Conservation (phyloP, 1,140 invertebrate species). For the Bombus pyrosoma region DNA sequence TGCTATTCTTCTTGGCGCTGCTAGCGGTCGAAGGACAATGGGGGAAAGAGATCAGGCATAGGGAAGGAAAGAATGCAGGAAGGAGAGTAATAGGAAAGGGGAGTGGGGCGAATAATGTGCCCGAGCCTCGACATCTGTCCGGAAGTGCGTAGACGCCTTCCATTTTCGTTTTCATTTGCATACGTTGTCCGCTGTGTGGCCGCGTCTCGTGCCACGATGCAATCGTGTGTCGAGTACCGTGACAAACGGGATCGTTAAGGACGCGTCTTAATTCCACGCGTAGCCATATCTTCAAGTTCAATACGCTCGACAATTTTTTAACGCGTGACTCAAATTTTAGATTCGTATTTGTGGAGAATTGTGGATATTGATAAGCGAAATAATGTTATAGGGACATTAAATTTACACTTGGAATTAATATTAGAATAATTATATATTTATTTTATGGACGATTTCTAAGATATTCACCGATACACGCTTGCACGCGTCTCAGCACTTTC, state of each 20-base stretch:
- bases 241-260: conserved; percentile 8
- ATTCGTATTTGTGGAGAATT: too few relatives aligned
- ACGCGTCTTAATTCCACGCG: not conserved
- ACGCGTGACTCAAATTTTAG: too few relatives aligned
- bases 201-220: not conserved
- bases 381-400: too few relatives aligned
- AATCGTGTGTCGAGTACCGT: conserved; percentile 10
- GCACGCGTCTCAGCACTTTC: too few relatives aligned
- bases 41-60: not conserved
- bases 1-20: conserved; percentile 14
- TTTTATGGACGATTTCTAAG: too few relatives aligned
- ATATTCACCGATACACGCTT: too few relatives aligned
- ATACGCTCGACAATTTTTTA: not conserved
- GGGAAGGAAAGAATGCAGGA: conserved; percentile 34
- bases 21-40: conserved; percentile 24
- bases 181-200: conserved; percentile 5
- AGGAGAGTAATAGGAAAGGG: conserved; percentile 18
- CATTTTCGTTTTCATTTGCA: conserved; percentile 49
- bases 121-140: conserved; percentile 71
- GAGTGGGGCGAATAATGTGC: conserved; percentile 6
- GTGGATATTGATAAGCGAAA: too few relatives aligned
- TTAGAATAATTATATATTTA: too few relatives aligned
- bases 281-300: not conserved
- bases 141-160: conserved; percentile 64
- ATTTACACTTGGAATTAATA: too few relatives aligned